A percentile compares a stretch with the other conserved stretches of the same genome.
Evolutionary conservation across 2,797 vertebrate species (phyloP).

Genomic region (Varecia variegata): DNA sequence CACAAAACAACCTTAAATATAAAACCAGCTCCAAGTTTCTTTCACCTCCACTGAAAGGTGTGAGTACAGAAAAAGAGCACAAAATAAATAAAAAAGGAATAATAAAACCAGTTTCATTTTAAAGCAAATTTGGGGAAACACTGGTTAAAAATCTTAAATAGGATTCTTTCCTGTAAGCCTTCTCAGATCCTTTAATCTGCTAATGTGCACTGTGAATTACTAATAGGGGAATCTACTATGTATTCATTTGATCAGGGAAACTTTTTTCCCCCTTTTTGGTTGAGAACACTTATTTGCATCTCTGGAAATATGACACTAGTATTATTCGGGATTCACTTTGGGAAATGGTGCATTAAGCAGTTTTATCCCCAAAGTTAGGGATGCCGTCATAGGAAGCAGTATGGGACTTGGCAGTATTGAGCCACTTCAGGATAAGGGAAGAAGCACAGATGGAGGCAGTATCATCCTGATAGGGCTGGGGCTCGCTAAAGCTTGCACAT

Average conservation of each 20-base stretch:
- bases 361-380: not conserved
- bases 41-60: not conserved
- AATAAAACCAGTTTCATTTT: constrained; percentile 8
- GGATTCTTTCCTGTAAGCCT: not conserved
- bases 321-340: not conserved
- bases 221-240: not conserved
- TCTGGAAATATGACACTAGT: not conserved
- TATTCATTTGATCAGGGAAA: not conserved
- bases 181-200: constrained; percentile 45
- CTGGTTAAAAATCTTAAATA: not conserved
- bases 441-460: not conserved
- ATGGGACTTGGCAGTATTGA: not conserved
- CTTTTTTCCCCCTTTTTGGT: not conserved
- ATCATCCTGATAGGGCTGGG: not conserved
- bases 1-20: not conserved
- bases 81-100: constrained; percentile 2
- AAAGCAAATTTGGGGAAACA: not conserved
- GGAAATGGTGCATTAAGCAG: not conserved
- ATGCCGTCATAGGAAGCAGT: not conserved
- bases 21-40: not conserved
- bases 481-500: not conserved
- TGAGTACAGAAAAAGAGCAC: not conserved
- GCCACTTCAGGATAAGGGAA: not conserved
- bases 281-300: not conserved
- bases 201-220: constrained; percentile 4